Evolutionary conservation across 2,888 invertebrate species (phyloP), one percentile per base, ranked within the genome.

Genomic region (Caradrina kadenii): DNA sequence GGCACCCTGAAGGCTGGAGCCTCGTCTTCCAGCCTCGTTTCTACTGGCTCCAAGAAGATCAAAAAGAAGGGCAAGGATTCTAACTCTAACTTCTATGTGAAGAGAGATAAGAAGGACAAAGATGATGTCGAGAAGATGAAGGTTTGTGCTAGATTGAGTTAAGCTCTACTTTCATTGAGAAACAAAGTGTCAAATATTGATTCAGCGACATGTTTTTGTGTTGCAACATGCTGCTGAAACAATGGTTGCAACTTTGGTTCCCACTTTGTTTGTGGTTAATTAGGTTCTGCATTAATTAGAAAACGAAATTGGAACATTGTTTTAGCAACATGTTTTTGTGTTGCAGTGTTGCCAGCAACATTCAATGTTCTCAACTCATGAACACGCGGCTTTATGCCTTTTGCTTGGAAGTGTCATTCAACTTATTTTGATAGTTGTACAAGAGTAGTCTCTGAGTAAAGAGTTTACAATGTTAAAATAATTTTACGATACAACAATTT

Each of bases 71-170:
- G 95, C 49, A 97, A 97, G 69, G 97, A 98, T 86, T 98, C 98
- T 85, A 98, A 95, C 75, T 98, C 98, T 0, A 98, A 98, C 89
- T 99, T 99, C 94, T 99, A 99, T 91, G 98, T 99, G 4, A 98
- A 98, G 84, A 97, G 98, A 63, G 98, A 98, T 80, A 97, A 97
- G 87, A 97, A 97, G 86, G 98, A 99, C 54, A 95, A 96, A 61
- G 99, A 99, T 90, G 99, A 99, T 89, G 99, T 99, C 0, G 99
- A 99, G 92, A 99, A 98, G 92, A 99, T 99, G 99, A 99, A 99
- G 96, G 98, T 97, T 63, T 50, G 73, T 67, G 35, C 8, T 35
- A 35, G 8, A 8, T 35, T 26, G 26, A 26, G 26, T 26, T 35
- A 39, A 39, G 39, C 11, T 39, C 11, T 39, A 11, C 21, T 26